These are phyloP conservation scores for Cardiocondyla obscurior DNA, from an alignment of 1,140 invertebrate species.

Conservation along the genomic window DNA sequence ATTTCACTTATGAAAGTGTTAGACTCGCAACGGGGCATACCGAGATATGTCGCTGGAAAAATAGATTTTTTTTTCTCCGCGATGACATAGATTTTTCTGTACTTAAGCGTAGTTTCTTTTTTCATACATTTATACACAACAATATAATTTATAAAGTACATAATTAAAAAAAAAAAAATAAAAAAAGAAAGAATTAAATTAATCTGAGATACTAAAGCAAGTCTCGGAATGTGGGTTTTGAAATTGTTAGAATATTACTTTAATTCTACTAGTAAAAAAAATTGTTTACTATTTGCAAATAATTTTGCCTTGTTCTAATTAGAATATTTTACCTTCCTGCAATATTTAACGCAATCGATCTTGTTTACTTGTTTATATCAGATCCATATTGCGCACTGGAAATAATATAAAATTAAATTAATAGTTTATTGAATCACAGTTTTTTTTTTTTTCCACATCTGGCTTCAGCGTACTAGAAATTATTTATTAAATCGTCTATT, in stretches of 20 bases:
- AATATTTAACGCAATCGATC: background rate
- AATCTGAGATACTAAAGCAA: background rate
- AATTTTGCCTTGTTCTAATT: background rate
- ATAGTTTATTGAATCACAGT: background rate
- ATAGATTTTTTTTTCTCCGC: background rate
- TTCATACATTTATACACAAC: background rate
- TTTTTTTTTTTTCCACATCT: background rate
- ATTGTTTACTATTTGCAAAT: background rate
- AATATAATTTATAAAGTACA: background rate
- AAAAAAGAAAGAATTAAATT: background rate
- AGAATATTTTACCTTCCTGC: background rate
- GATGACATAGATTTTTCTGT: background rate
- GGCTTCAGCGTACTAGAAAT: background rate
- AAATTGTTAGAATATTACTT: background rate
- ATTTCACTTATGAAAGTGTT: constrained; percentile 48
- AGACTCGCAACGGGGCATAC: constrained; percentile 7
- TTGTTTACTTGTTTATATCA: background rate
- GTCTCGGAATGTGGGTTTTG: background rate
- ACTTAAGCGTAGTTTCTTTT: background rate
- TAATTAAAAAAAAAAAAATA: background rate
- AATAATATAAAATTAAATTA: constrained; percentile 2
- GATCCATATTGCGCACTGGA: background rate
- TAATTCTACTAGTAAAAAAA: background rate
- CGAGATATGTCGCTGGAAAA: background rate
- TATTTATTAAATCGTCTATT: constrained; percentile 20